Percentiles rank a stretch among this genome's conserved stretches.
Evolutionary conservation across 2,113 vertebrate species (phyloP).

Genomic region (Salvelinus namaycush): DNA sequence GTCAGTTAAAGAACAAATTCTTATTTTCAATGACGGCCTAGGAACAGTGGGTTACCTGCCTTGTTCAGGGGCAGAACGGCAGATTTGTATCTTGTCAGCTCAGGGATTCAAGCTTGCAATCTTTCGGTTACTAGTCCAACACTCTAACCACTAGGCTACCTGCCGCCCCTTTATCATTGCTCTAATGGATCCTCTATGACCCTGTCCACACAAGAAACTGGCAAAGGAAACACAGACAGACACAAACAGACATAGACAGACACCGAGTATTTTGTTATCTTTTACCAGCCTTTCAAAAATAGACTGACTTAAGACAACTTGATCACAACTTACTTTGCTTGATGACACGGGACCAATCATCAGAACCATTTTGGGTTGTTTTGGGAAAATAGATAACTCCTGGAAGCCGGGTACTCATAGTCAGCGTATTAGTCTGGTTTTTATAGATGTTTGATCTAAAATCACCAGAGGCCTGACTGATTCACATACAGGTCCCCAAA

Average conservation of each 20-base stretch:
- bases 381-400: slow-evolving; percentile 49
- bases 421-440: slow-evolving; percentile 47
- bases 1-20: no score
- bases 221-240: slow-evolving; percentile 9
- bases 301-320: slow-evolving; percentile 5
- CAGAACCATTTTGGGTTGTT: slow-evolving; percentile 63
- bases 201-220: slow-evolving; percentile 87
- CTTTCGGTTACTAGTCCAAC: no score
- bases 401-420: slow-evolving; percentile 65
- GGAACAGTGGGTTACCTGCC: no score
- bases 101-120: no score
- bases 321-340: slow-evolving; percentile 15
- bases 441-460: slow-evolving; percentile 50
- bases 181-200: slow-evolving; percentile 91
- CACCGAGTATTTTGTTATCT: no score
- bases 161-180: slow-evolving; percentile 77
- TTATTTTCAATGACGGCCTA: no score
- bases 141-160: no score
- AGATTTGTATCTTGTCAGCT: no score
- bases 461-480: slow-evolving; percentile 35
- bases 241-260: no score
- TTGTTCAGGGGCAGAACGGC: no score
- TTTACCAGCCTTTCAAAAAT: no score
- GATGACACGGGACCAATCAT: slow-evolving; percentile 56
- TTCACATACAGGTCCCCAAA: slow-evolving; percentile 35